Evolutionary conservation across 2,888 invertebrate species (phyloP).

Genomic region (Agrochola lota): DNA sequence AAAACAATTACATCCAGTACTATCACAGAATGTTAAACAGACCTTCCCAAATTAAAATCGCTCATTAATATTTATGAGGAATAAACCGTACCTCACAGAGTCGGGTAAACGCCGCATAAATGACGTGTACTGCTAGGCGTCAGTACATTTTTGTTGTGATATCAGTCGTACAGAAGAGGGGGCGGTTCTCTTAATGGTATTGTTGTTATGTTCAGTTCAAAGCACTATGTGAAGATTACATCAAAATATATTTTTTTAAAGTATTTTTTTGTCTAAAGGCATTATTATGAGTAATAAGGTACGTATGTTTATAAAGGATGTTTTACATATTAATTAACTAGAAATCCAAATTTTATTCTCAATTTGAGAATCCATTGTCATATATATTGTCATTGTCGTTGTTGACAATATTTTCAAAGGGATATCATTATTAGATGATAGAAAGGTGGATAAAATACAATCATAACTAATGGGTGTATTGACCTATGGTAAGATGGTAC

Average conservation of each 20-base stretch:
- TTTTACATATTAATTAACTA: not conserved
- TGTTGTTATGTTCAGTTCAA: slow-evolving; percentile 34
- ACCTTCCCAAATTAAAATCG: slow-evolving; percentile 27
- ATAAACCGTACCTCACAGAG: slow-evolving; percentile 11
- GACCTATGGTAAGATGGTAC: not conserved
- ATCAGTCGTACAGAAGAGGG: slow-evolving; percentile 46
- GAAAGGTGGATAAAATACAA: not conserved
- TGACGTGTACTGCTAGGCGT: slow-evolving; percentile 53
- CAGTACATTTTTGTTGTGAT: slow-evolving; percentile 31
- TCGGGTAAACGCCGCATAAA: slow-evolving; percentile 30
- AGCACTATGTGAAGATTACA: slow-evolving; percentile 18
- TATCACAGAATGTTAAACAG: slow-evolving; percentile 11
- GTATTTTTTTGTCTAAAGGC: not conserved
- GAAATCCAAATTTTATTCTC: not conserved
- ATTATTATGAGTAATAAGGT: not conserved
- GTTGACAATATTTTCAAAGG: not conserved
- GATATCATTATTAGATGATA: not conserved
- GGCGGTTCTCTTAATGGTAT: slow-evolving; percentile 53
- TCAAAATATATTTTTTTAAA: not conserved
- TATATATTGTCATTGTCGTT: too few species aligned
- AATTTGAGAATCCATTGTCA: too few species aligned
- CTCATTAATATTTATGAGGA: slow-evolving; percentile 46
- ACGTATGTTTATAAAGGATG: not conserved
- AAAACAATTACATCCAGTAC: slow-evolving; percentile 22
- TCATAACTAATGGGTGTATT: not conserved